phyloP scores from a whole-genome alignment of 2,113 vertebrate species.

The Pteruthius melanotis region DNA sequence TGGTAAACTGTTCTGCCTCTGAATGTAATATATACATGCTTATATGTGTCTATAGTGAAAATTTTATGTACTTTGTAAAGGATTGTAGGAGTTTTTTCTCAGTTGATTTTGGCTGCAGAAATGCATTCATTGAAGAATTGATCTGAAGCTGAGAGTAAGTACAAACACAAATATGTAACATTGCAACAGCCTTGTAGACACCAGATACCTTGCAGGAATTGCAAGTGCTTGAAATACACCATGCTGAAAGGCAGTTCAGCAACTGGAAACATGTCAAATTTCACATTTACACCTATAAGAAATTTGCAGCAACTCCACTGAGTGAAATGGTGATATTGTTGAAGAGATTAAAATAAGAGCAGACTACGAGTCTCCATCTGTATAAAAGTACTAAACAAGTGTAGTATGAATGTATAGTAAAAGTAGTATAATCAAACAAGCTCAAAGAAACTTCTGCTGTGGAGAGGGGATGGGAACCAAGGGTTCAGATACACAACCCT shows the following conservation, averaged over 20 bases:
- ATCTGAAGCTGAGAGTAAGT: neutral
- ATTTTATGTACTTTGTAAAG: neutral
- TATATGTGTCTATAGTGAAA: neutral
- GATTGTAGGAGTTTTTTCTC: neutral
- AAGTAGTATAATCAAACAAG: neutral
- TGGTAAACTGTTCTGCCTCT: neutral
- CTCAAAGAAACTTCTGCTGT: neutral
- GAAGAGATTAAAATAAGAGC: constrained; percentile 13
- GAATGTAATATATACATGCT: neutral
- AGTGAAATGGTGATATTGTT: neutral
- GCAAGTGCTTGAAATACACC: constrained; percentile 1
- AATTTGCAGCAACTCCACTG: neutral
- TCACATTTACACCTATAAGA: constrained; percentile 14
- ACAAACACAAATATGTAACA: neutral
- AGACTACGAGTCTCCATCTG: neutral
- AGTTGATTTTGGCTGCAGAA: neutral
- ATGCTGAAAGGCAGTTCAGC: neutral
- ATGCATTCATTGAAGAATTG: neutral
- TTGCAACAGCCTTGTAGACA: neutral
- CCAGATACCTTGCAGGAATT: neutral
- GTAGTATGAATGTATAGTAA: neutral
- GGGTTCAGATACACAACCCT: neutral
- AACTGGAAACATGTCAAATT: neutral
- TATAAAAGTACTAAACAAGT: neutral
- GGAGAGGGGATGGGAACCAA: neutral